Evolutionary conservation across 2,113 vertebrate genomes (phyloP), one percentile per base, ranked within the genome.

Genomic region (Monopterus albus): DNA sequence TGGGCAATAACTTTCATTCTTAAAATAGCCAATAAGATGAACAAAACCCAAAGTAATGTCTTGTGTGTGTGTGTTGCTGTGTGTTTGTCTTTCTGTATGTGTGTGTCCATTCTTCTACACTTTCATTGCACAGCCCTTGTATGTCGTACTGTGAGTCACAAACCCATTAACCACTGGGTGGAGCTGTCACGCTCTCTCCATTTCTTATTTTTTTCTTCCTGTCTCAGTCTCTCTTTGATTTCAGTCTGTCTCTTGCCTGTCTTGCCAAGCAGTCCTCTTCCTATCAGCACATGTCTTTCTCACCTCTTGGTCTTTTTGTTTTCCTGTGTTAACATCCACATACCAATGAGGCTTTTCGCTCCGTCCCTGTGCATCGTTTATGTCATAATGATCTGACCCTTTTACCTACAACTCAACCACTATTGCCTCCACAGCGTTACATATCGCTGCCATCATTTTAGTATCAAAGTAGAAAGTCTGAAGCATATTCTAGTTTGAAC

Each of bases 161-260:
- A 61, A 29, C 4, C 62, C 17, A 82, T 74, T 62, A 65, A 35
- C 90, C 92, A 90, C 91, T 89, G 72, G 92, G 91, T 90, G 90
- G 91, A 87, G 92, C 90, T 92, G 78, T 84, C 75, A 80, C 86
- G 68, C 86, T 88, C 88, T 83, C 56, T 72, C 23, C 8, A 40
- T 76, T 40, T 39, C 65, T 36, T 25, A 15, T 42, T 12, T n/a
- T 39, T 26, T 29, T 43, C 33, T 52, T 8, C 55, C 15, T 55
- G 17, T 50, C 17, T 50, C 58, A 21, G 42, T 62, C 36, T 72
- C 45, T 55, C 10, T 50, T 31, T 84, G 36, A 47, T 39, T 72
- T 70, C 25, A 63, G 25, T 43, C 28, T 55, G 29, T 67, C 35
- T 69, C 36, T 75, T 57, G 26, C 26, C 11, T 60, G 29, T 60